Base-by-base conservation (phyloP, 2,797 vertebrate species). In the Tragelaphus oryx region DNA sequence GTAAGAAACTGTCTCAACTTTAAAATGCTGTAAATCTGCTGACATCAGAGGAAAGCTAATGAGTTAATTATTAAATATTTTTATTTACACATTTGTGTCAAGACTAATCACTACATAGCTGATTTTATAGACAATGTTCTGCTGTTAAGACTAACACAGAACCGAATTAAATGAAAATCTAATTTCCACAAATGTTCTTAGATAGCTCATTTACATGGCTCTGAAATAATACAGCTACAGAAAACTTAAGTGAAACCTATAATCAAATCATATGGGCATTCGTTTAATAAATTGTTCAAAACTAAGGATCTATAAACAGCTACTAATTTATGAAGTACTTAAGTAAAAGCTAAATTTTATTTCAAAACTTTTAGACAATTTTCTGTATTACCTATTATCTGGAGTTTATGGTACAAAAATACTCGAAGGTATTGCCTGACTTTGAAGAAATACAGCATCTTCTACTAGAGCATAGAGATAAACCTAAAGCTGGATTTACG, bases 361-460 rank as follows among this genome's bases (percentile, higher is more conserved):
- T 95, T 94, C n/a, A 89, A 75, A 93, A 86, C 18, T 96, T 89
- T 82, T 82, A 62, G 4, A 60, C 8, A 92, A n/a, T 93, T 95
- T 95, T 87, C 79, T 93, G 68, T 54, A 95, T 7, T 7, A 95
- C 13, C 41, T 90, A 93, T 46, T 87, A 91, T 44, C 65, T 59
- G 92, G 14, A 4, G 16, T 12, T 87, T 82, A 10, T 46, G 14
- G 46, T 26, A 65, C 5, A 75, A 86, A 87, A 75, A 28, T 30
- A 62, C 78, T 91, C 18, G 79, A 89, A 94, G 50, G 22, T 79
- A 89, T 3, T 89, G 62, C 28, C 6, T 79, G 41, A 92, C 57
- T 93, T 41, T 71, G 71, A 96, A 89, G 57, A 91, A 92, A 81
- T 52, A 93, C 0, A 85, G 11, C 12, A 92, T 71, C 33, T 41